phyloP scores from a whole-genome alignment of 2,888 invertebrate genomes.

The Dasysyrphus albostriatus region DNA sequence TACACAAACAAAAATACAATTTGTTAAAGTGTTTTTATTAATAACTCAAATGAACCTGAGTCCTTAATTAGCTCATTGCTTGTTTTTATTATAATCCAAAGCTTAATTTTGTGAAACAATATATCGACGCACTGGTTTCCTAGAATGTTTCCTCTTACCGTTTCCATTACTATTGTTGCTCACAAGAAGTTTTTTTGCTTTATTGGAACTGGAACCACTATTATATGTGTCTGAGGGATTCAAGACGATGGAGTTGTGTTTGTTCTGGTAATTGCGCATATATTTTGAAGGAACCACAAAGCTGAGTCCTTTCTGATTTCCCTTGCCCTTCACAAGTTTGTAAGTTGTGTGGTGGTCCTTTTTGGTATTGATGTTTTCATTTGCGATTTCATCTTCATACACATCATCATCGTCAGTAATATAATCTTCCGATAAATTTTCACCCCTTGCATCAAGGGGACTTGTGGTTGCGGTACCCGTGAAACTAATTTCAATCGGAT shows the following conservation, averaged over 20 bases:
- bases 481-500: neutral
- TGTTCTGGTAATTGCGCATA: slow-evolving; percentile 80
- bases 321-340: slow-evolving; percentile 77
- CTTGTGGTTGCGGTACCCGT: slow-evolving; percentile 70
- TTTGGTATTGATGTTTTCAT: slow-evolving; percentile 78
- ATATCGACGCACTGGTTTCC: slow-evolving; percentile 39
- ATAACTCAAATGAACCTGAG: slow-evolving; percentile 2
- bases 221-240: slow-evolving; percentile 47
- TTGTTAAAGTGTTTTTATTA: slow-evolving; percentile 3
- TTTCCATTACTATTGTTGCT: slow-evolving; percentile 74
- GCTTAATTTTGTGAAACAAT: slow-evolving; percentile 46
- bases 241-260: slow-evolving; percentile 77
- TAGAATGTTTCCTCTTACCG: slow-evolving; percentile 60
- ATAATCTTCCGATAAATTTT: slow-evolving; percentile 61
- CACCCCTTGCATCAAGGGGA: neutral
- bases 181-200: slow-evolving; percentile 77
- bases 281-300: slow-evolving; percentile 81
- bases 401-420: slow-evolving; percentile 76
- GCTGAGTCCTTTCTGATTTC: slow-evolving; percentile 78
- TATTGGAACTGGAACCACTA: slow-evolving; percentile 22
- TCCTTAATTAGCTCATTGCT: neutral
- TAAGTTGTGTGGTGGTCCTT: slow-evolving; percentile 79
- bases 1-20: neutral
- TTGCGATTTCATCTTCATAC: slow-evolving; percentile 78
- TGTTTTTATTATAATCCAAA: neutral